Base-by-base conservation (phyloP, 2,113 vertebrate species). In the Corythornis vintsioides region DNA sequence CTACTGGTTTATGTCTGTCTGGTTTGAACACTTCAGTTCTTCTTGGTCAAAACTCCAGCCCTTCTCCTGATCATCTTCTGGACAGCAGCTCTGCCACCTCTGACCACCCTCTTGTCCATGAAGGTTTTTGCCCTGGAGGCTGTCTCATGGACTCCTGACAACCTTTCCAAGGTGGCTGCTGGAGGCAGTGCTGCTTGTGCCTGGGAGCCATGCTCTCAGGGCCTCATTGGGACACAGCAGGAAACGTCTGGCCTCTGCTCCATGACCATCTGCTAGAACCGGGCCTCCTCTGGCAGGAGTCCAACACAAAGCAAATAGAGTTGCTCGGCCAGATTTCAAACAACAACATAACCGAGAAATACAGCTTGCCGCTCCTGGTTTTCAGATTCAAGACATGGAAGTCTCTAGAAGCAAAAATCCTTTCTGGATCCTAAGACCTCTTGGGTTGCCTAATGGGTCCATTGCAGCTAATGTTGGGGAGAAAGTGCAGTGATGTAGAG, bases 301-400 rank as follows among this genome's bases (percentile, higher is more conserved):
- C 92, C 95, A 96, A 45, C 56, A 11, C 64, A 78, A 89, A 92
- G 78, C 93, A 93, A 93, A 96, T 22, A 94, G 60, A 85, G 78
- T 92, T 96, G 94, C 91, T 91, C 95, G 92, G 95, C 72, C 96
- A 95, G 87, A 91, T 96, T 93, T 94, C 79, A 60, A 83, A 91
- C 82, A 93, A 84, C 92, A 91, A 92, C 92, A 94, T 93, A 96
- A 89, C 91, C 59, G 90, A 92, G 87, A 92, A 96, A 93, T 83
- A 78, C 45, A 87, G 47, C 89, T 96, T 53, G 16, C 80, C 75
- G 77, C 83, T 96, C 61, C 74, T 79, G 31, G 74, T 72, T 94
- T 93, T 84, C 12, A 12, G 78, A 90, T 78, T 69, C 70, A 60
- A 91, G 87, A 81, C 53, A 50, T 63, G 35, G 24, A 88, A 81